Evolutionary conservation across 2,888 invertebrate genomes (phyloP).

Genomic region (Anorthoa munda): DNA sequence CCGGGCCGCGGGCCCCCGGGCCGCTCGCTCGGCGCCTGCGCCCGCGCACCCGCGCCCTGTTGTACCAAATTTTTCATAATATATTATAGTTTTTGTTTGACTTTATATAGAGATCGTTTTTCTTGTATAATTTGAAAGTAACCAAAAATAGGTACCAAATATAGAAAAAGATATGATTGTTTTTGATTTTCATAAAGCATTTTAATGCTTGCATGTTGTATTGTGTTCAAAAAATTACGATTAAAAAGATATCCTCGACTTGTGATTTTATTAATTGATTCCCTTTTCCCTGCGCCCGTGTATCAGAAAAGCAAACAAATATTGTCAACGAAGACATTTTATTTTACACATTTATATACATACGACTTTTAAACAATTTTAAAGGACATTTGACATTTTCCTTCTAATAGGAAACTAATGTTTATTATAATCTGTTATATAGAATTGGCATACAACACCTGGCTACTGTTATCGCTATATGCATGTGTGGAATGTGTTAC

Average conservation of each 20-base stretch:
- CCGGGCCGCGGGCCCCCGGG: slow-evolving; percentile 50
- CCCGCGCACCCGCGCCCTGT: slow-evolving; percentile 81
- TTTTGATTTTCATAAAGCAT: slow-evolving; percentile 90
- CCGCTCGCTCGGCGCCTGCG: slow-evolving; percentile 72
- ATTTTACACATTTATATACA: slow-evolving; percentile 49
- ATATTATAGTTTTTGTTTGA: slow-evolving; percentile 90
- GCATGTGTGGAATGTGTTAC: too few relatives aligned
- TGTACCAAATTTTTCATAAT: slow-evolving; percentile 89
- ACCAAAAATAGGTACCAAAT: slow-evolving; percentile 91
- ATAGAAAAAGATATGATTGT: slow-evolving; percentile 89
- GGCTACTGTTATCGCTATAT: neutral
- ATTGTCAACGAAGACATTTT: slow-evolving; percentile 53
- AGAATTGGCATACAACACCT: neutral
- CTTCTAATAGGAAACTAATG: slow-evolving; percentile 13
- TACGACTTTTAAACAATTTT: slow-evolving; percentile 49
- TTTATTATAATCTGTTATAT: slow-evolving; percentile 9
- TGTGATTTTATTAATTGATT: slow-evolving; percentile 66
- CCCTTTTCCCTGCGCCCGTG: neutral
- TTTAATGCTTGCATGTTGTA: slow-evolving; percentile 91
- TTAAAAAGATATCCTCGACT: slow-evolving; percentile 87
- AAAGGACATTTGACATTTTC: slow-evolving; percentile 23
- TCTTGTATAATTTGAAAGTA: slow-evolving; percentile 88
- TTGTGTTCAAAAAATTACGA: slow-evolving; percentile 91
- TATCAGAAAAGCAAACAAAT: slow-evolving; percentile 29
- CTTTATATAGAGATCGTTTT: slow-evolving; percentile 89